Conservation (phyloP, 2,888 invertebrate genomes). For the Silvanus unidentatus region DNA sequence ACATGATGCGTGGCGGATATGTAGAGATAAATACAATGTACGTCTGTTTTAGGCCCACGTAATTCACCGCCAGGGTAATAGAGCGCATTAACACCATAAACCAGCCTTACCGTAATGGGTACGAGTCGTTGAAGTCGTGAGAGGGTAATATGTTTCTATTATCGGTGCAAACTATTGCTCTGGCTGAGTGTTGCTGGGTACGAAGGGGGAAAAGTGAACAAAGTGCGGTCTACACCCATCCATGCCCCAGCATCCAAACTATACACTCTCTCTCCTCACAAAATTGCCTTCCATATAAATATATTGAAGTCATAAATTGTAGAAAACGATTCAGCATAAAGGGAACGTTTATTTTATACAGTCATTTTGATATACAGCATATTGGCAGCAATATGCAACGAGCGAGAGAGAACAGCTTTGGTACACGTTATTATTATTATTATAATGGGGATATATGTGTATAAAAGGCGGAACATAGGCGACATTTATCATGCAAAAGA, state of each 20-base stretch:
- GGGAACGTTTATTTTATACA: constrained; percentile 46
- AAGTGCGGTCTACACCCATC: too few species aligned
- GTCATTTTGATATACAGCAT: constrained; percentile 38
- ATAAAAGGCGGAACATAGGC: constrained; percentile 25
- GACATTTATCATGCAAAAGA: constrained; percentile 27
- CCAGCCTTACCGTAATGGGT: constrained; percentile 47
- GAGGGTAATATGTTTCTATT: constrained; percentile 50
- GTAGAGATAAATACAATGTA: constrained; percentile 31
- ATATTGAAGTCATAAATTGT: constrained; percentile 48
- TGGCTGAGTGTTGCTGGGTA: constrained; percentile 15
- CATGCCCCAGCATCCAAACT: not conserved
- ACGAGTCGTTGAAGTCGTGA: constrained; percentile 46
- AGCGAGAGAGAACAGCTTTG: constrained; percentile 3
- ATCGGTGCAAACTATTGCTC: constrained; percentile 44
- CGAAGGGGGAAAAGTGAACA: not conserved
- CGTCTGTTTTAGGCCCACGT: constrained; percentile 37
- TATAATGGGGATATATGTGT: constrained; percentile 2
- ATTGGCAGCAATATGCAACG: constrained; percentile 23
- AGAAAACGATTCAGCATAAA: constrained; percentile 45
- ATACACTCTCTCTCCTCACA: constrained; percentile 34
- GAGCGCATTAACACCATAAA: constrained; percentile 49
- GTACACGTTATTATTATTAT: constrained; percentile 11
- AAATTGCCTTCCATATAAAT: constrained; percentile 50
- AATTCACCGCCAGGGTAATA: constrained; percentile 44
- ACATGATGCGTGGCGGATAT: constrained; percentile 22